Base-by-base conservation (phyloP, 2,797 vertebrate species). In the Syngnathus rostellatus region DNA sequence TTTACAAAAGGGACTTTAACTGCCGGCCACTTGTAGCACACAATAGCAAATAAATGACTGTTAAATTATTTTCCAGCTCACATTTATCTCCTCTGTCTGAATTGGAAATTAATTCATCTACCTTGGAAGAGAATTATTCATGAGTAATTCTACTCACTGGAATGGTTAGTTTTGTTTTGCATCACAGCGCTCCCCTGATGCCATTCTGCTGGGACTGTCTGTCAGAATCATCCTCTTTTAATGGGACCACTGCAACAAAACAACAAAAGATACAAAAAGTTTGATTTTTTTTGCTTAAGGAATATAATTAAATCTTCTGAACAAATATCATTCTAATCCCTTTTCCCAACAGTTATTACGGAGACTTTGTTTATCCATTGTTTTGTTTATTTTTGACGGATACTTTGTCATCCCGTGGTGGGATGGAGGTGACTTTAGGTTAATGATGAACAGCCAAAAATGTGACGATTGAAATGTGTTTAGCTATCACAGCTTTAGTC, bases 51-150 rank as follows among this genome's bases (percentile, higher is more conserved):
- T 86, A 75, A 31, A 73, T 67, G 68, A 23, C 68, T 40, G 23
- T 62, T 60, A 62, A 66, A 82, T 83, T 85, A 80, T 83, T 87
- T 81, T 79, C 73, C 81, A 76, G 75, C 77, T 82, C 81, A 77
- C 72, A 74, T 71, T 81, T 67, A 68, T 82, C 63, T 76, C 61
- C 64, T 76, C 64, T 69, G 65, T 71, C 82, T 79, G 74, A 76
- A 87, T 83, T 87, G 83, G 70, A 84, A 82, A 86, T 89, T 79
- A 80, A 90, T 85, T 77, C 60, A 75, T 3, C 69, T 74, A 77
- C 74, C 81, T 83, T 86, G 65, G 68, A 84, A 88, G 81, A 63
- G 86, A 90, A 90, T 90, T 86, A 90, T 90, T 90, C 83, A 89
- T 90, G 84, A 89, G 85, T 67, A 79, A 85, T 86, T 88, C 84